Percentiles rank a stretch among this genome's conserved stretches.
These are phyloP conservation scores for Gnatocerus cornutus DNA, from an alignment of 2,888 invertebrate species.

Conservation along the genomic window DNA sequence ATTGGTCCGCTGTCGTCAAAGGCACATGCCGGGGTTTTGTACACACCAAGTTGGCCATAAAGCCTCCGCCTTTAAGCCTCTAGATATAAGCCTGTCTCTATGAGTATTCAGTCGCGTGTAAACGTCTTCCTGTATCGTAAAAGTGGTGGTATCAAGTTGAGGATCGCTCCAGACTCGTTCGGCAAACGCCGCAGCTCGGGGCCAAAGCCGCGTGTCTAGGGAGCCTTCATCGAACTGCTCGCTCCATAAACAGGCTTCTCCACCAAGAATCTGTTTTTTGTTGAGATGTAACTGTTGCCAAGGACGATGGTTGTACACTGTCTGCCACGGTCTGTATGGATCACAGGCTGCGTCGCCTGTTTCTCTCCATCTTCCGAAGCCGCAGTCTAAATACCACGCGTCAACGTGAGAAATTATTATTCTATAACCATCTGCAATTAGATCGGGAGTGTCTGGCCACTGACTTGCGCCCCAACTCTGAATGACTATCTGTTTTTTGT, in stretches of 20 bases:
- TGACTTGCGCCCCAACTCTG: constrained; percentile 89
- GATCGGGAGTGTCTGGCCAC: constrained; percentile 86
- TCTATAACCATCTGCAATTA: constrained; percentile 84
- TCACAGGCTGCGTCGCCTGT: constrained; percentile 90
- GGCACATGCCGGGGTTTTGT: constrained; percentile 84
- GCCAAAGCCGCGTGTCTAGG: constrained; percentile 88
- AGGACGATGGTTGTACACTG: constrained; percentile 87
- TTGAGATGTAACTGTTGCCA: constrained; percentile 75
- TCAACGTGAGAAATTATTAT: constrained; percentile 89
- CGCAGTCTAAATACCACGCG: constrained; percentile 92
- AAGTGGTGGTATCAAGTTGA: constrained; percentile 64
- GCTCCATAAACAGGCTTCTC: constrained; percentile 89
- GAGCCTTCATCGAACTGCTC: constrained; percentile 86
- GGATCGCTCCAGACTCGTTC: constrained; percentile 85
- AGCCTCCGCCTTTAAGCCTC: constrained; percentile 80
- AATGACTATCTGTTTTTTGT: constrained; percentile 75
- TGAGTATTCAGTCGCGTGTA: constrained; percentile 81
- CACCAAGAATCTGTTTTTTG: constrained; percentile 76
- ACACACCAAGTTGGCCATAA: constrained; percentile 86
- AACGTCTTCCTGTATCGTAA: constrained; percentile 76
- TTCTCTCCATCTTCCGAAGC: constrained; percentile 89
- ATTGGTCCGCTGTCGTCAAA: constrained; percentile 66
- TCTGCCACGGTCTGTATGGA: constrained; percentile 91
- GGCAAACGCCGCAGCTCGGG: constrained; percentile 85
- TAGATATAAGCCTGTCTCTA: constrained; percentile 76